These are phyloP conservation scores for human DNA, from an alignment of 2,113 vertebrate species.

Conservation along the genomic window GRCh38 chr17:66818001-66818500, in stretches of 20 bases:
- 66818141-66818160: background rate
- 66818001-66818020: background rate
- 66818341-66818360: background rate
- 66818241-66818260: background rate
- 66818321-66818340: background rate
- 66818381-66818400: background rate
- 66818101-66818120: background rate
- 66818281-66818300: background rate
- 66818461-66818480: background rate
- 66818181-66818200: background rate
- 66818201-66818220: background rate
- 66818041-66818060: background rate
- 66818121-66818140: background rate
- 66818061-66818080: background rate
- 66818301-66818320: background rate
- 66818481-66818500: background rate
- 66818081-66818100: background rate
- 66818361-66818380: background rate
- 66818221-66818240: background rate
- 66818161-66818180: background rate
- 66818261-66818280: background rate
- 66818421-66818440: background rate
- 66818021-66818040: background rate
- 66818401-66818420: background rate
- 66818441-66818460: background rate